Base-by-base conservation (phyloP, 2,797 vertebrate species). In the Thunnus albacares region DNA sequence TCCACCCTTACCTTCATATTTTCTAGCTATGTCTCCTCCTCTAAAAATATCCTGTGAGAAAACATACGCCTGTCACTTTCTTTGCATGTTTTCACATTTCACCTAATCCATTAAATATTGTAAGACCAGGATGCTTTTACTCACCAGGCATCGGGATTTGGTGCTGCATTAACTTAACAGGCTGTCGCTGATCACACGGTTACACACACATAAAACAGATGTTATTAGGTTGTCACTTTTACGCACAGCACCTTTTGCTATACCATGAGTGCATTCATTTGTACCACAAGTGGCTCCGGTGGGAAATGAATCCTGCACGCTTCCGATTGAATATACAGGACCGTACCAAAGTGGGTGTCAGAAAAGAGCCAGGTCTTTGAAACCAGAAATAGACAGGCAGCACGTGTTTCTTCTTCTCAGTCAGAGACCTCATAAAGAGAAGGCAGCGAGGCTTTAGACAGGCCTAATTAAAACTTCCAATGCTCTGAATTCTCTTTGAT, bases 391-490 rank as follows among this genome's bases (percentile, higher is more conserved):
- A 88, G 83, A 76, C 75, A 63, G 69, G 61, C 83, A 63, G 81
- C 70, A 67, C 41, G 55, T 77, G 81, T 81, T 83, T 78, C 63
- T 56, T 43, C 69, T 56, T 47, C 81, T 80, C 64, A 68, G 90
- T 92, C 88, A 78, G 75, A 75, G 73, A 62, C 24, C 78, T 81
- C 72, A 70, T 76, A 77, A 67, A 71, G 77, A 81, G 77, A 35
- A 87, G 82, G 73, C 86, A 56, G 58, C 9, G 4, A 66, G 71
- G 81, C 76, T 74, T 88, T 57, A 90, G 85, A 92, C 83, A 43
- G 70, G 73, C 72, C 86, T 87, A 89, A 93, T 93, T 91, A 93
- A 91, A 92, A 89, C 81, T 69, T 83, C 71, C 89, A 77, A 57
- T 77, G 83, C 77, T 66, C 30, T 72, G 75, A 82, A 77, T 83